These are phyloP conservation scores for Blera fallax DNA, from an alignment of 2,888 invertebrate species.

Conservation along the genomic window DNA sequence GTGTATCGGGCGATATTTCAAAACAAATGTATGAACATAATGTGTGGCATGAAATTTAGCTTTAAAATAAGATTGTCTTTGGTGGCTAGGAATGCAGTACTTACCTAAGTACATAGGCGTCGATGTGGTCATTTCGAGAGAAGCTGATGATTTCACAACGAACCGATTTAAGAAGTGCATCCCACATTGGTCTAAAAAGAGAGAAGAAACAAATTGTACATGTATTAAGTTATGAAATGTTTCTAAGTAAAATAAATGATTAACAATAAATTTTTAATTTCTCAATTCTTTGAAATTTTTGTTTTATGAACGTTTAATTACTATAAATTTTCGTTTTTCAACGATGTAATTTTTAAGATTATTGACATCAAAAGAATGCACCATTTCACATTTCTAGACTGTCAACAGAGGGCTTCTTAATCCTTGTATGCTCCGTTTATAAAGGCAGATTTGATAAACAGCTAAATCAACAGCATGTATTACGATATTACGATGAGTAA, in stretches of 20 bases:
- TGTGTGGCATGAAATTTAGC: background rate
- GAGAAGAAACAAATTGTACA: slow-evolving; percentile 49
- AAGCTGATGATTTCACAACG: slow-evolving; percentile 97
- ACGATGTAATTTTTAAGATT: no score
- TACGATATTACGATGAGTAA: no score
- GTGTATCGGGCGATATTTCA: slow-evolving; percentile 10
- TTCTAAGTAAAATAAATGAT: background rate
- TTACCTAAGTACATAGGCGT: slow-evolving; percentile 97
- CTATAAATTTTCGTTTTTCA: no score
- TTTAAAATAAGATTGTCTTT: background rate
- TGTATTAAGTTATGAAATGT: background rate
- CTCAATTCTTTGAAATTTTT: background rate
- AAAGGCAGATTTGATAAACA: no score
- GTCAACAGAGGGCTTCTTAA: no score
- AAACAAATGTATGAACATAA: background rate
- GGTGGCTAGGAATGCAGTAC: slow-evolving; percentile 75
- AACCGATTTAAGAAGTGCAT: slow-evolving; percentile 92
- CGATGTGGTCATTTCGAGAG: slow-evolving; percentile 92
- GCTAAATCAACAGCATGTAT: no score
- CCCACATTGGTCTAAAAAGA: slow-evolving; percentile 91
- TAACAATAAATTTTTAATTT: background rate
- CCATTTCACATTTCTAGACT: no score
- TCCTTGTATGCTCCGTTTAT: no score
- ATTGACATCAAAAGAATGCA: no score
- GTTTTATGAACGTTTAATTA: no score